These are phyloP conservation scores for Pangasius krempfi DNA, from an alignment of 2,797 vertebrate genomes.

Conservation along the genomic window DNA sequence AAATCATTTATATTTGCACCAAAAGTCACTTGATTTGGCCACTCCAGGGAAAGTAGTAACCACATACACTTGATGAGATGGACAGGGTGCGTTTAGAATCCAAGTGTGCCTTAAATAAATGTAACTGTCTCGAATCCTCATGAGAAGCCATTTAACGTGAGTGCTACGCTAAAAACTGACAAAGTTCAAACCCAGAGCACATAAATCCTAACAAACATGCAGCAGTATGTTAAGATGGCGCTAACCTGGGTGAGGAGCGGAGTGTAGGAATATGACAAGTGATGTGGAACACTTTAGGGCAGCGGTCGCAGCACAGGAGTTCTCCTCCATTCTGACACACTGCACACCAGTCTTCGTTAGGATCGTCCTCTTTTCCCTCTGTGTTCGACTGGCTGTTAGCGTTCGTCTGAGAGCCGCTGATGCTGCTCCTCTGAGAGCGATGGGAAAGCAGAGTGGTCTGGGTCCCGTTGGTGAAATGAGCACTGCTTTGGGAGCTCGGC, in stretches of 20 bases:
- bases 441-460: conserved; percentile 59
- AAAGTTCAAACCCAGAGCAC: not conserved
- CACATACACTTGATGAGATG: not conserved
- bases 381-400: conserved; percentile 59
- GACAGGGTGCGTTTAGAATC: not conserved
- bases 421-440: conserved; percentile 66
- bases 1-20: not conserved
- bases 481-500: conserved; percentile 65
- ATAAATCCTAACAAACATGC: not conserved
- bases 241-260: conserved; percentile 87
- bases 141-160: not conserved
- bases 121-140: not conserved
- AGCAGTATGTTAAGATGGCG: no score
- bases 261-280: conserved; percentile 97
- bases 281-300: conserved; percentile 98
- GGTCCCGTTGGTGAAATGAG: conserved; percentile 80
- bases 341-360: conserved; percentile 98
- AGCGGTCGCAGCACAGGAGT: conserved; percentile 94
- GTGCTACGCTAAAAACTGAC: not conserved
- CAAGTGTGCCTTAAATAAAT: not conserved
- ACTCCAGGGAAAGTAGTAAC: not conserved
- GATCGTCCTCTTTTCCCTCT: conserved; percentile 88
- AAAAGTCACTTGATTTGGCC: not conserved
- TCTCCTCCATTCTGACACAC: conserved; percentile 98
- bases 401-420: conserved; percentile 31